Percentiles rank a stretch among this genome's conserved stretches.
Conservation (phyloP, 2,797 vertebrate species). For the Mallotus villosus region DNA sequence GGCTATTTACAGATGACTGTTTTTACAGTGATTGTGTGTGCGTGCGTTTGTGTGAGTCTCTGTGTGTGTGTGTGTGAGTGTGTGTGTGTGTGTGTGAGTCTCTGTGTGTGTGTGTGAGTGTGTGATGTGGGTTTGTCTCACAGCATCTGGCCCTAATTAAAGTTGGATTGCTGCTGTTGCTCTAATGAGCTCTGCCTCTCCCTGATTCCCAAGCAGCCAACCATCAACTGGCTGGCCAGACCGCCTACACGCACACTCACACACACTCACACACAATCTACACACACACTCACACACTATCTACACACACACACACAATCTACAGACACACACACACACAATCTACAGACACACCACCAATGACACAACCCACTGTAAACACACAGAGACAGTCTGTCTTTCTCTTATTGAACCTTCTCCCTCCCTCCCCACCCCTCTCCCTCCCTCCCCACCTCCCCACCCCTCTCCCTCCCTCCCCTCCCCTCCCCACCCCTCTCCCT, state of each 20-base stretch:
- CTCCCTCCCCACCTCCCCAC: neutral
- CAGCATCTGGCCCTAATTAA: conserved; percentile 79
- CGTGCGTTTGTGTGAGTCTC: conserved; percentile 38
- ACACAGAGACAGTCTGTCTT: neutral
- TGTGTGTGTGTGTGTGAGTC: conserved; percentile 28
- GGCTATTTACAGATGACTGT: conserved; percentile 71
- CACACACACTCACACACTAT: conserved; percentile 7
- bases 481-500: neutral
- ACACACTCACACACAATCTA: neutral
- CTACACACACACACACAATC: conserved; percentile 16
- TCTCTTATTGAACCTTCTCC: neutral
- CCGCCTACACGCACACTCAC: conserved; percentile 17
- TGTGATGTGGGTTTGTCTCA: conserved; percentile 57
- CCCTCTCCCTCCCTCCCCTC: conserved; percentile 6
- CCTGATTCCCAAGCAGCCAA: conserved; percentile 79
- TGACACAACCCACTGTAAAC: conserved; percentile 1
- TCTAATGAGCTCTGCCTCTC: conserved; percentile 71
- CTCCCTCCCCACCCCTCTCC: conserved; percentile 3
- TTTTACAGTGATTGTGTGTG: conserved; percentile 67
- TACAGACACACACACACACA: neutral
- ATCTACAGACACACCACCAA: neutral
- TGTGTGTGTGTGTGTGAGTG: conserved; percentile 16
- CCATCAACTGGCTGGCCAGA: conserved; percentile 74
- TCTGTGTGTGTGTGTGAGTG: conserved; percentile 20
- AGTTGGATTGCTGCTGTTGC: conserved; percentile 63